Percentiles rank a stretch among this genome's conserved stretches.
Conservation (phyloP, 2,113 vertebrate species). For the Bufo bufo region DNA sequence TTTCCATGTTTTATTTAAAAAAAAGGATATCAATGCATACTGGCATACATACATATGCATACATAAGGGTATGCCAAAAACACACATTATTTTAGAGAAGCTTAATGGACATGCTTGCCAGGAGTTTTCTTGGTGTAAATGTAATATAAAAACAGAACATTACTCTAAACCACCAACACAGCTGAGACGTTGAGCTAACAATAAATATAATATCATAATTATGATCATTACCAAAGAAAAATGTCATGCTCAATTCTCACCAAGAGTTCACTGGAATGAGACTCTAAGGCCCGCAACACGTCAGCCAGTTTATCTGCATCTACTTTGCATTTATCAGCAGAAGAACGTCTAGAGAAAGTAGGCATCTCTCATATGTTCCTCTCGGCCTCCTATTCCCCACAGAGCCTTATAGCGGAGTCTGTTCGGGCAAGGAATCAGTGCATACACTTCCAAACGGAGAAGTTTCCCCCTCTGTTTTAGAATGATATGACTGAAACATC, state of each 20-base stretch:
- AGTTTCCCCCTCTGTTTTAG: conserved; percentile 10
- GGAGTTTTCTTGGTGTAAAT: no score
- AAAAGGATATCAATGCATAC: no score
- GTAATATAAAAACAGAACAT: background rate
- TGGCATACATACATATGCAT: no score
- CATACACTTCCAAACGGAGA: conserved; percentile 22
- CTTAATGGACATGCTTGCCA: no score
- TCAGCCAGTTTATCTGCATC: conserved; percentile 15
- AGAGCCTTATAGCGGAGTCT: conserved; percentile 27
- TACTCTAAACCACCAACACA: background rate
- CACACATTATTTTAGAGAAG: no score
- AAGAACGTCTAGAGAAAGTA: conserved; percentile 18
- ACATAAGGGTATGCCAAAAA: no score
- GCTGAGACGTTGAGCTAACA: background rate
- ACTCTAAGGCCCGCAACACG: conserved; percentile 3
- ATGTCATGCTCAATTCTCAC: background rate
- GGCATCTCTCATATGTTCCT: conserved; percentile 33
- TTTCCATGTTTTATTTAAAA: no score
- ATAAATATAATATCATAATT: background rate
- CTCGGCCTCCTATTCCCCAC: conserved; percentile 33
- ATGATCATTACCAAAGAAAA: background rate
- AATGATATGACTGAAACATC: conserved; percentile 12
- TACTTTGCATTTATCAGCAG: conserved; percentile 32
- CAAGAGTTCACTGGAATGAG: background rate
- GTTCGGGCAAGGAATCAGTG: conserved; percentile 25